phyloP scores from a whole-genome alignment of 1,140 invertebrate genomes.

The Drosophila kepulauana region DNA sequence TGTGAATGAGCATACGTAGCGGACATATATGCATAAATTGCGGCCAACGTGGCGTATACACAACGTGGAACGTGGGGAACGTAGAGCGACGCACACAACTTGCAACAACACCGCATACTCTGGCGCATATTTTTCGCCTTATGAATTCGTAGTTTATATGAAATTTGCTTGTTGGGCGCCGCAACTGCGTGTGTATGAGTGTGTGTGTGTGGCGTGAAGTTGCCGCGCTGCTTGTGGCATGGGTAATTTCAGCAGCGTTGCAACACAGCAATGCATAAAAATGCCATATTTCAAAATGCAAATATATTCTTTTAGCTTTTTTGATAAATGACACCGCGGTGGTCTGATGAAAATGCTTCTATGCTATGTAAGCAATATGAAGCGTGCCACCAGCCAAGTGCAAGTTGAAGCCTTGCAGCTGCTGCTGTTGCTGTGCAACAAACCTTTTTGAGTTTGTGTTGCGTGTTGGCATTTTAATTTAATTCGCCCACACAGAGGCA shows the following conservation, averaged over 20 bases:
- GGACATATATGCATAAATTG: constrained; percentile 77
- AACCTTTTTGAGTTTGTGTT: constrained; percentile 43
- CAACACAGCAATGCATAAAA: constrained; percentile 82
- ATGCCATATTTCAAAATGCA: constrained; percentile 82
- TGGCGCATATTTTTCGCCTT: constrained; percentile 77
- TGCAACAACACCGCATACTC: constrained; percentile 53
- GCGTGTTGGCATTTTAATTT: constrained; percentile 69
- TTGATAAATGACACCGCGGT: constrained; percentile 83
- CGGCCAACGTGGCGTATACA: constrained; percentile 78
- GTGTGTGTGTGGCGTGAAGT: too few species aligned
- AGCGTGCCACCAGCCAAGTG: constrained; percentile 64
- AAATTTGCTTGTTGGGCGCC: constrained; percentile 47
- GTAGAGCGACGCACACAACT: constrained; percentile 36
- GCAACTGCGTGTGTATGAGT: too few species aligned
- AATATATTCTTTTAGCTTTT: constrained; percentile 83
- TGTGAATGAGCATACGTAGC: constrained; percentile 37
- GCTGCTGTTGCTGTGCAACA: constrained; percentile 16
- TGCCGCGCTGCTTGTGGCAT: constrained; percentile 7
- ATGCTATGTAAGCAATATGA: constrained; percentile 70
- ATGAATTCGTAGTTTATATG: constrained; percentile 83
- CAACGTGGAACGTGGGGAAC: constrained; percentile 46
- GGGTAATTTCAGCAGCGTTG: constrained; percentile 71
- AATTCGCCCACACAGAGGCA: constrained; percentile 52
- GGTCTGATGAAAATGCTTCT: constrained; percentile 77
- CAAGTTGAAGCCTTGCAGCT: constrained; percentile 18